Conservation (phyloP, 2,113 vertebrate species). For the Pituophis catenifer region DNA sequence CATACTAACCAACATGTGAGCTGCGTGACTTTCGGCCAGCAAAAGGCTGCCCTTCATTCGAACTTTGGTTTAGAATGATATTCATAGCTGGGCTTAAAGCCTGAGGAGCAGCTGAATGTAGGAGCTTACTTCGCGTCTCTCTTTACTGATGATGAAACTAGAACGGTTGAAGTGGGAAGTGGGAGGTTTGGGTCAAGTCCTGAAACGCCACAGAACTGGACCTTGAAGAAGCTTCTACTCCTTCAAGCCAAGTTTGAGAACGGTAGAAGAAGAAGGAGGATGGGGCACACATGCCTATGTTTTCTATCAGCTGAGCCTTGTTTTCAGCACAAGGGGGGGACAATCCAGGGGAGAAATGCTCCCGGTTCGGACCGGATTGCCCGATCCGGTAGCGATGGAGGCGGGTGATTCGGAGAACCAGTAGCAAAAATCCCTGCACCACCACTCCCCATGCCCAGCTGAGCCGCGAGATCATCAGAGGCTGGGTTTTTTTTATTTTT, state of each 20-base stretch:
- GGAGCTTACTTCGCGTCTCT: constrained; percentile 25
- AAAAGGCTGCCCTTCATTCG: constrained; percentile 88
- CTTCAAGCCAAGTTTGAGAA: background rate
- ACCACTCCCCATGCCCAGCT: too few relatives aligned
- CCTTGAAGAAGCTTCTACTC: background rate
- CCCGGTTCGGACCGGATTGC: too few relatives aligned
- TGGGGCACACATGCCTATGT: background rate
- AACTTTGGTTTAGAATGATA: constrained; percentile 88
- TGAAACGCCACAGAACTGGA: background rate
- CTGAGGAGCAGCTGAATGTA: constrained; percentile 12
- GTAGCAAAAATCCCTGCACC: too few relatives aligned
- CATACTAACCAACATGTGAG: constrained; percentile 83
- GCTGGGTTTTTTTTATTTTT: too few relatives aligned
- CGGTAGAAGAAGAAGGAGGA: background rate
- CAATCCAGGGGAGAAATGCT: too few relatives aligned
- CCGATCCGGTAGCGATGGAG: too few relatives aligned
- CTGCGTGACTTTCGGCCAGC: constrained; percentile 89
- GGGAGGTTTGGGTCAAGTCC: background rate
- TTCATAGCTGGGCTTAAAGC: constrained; percentile 37
- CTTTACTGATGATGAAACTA: constrained; percentile 24
- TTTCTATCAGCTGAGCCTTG: constrained; percentile 47
- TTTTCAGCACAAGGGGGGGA: background rate
- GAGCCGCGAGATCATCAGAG: too few relatives aligned
- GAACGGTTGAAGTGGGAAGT: background rate
- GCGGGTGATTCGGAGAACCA: too few relatives aligned